A percentile compares a stretch with the other conserved stretches of the same genome.
Evolutionary conservation across 2,888 invertebrate species (phyloP).

Genomic region (Ennomos quercinarius): DNA sequence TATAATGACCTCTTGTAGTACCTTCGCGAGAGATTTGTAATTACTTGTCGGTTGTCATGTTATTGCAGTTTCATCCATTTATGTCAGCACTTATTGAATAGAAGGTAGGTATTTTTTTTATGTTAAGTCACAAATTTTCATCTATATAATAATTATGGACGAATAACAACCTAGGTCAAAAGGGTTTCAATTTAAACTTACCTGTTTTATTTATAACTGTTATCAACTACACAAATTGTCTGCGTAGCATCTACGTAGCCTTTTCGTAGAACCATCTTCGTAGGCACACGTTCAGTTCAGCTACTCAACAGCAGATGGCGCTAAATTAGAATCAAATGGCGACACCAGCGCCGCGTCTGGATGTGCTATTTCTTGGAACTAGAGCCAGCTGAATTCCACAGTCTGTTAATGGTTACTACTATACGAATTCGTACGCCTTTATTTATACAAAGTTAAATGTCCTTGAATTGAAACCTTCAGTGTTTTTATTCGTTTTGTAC

Average conservation of each 20-base stretch:
- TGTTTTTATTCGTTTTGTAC: too few species aligned
- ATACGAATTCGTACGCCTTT: too few species aligned
- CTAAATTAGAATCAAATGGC: slow-evolving; percentile 1
- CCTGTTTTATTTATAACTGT: too few species aligned
- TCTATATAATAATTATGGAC: background rate
- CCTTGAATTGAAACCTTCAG: too few species aligned
- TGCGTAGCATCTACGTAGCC: slow-evolving; percentile 23
- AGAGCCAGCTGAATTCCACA: background rate
- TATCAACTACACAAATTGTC: background rate
- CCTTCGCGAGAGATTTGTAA: slow-evolving; percentile 21
- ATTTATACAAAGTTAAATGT: too few species aligned
- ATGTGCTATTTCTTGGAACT: slow-evolving; percentile 22
- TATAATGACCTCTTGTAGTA: slow-evolving; percentile 60
- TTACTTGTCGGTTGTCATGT: background rate
- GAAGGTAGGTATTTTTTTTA: too few species aligned
- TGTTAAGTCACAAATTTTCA: too few species aligned
- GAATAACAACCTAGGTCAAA: background rate
- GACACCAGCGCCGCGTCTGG: slow-evolving; percentile 23
- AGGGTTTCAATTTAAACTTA: background rate
- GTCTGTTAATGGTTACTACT: too few species aligned
- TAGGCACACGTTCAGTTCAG: slow-evolving; percentile 32
- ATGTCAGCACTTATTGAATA: background rate
- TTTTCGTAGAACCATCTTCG: slow-evolving; percentile 31
- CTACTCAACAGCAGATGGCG: slow-evolving; percentile 48
- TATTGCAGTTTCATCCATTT: slow-evolving; percentile 1